Base-by-base conservation (phyloP, 2,113 vertebrate species). In the Crotalus horridus region DNA sequence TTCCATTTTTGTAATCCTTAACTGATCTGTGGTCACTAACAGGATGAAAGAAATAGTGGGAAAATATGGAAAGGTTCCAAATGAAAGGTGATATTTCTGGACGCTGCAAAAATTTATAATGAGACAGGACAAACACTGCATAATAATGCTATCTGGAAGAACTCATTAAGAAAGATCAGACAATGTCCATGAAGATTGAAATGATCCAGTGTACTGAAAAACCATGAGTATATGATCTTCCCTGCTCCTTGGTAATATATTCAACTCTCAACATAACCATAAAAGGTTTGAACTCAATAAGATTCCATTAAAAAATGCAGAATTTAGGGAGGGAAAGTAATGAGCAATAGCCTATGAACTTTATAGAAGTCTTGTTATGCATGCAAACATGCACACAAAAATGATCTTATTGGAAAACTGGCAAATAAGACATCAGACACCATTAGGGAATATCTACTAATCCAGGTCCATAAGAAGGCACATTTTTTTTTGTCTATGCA, bases 341-440 rank as follows among this genome's bases (percentile, higher is more conserved):
- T 53, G 69, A 58, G 91, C 4, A 56, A 51, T 48, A 92, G 48
- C n/a, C 61, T 21, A 51, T 26, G 58, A 13, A 33, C 39, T 55
- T 89, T 46, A 29, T 33, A n/a, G 39, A 3, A 3, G 0, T 51
- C 17, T 26, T 0, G 51, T 0, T n/a, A 21, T 0, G 1, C 0
- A 8, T 64, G 7, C 61, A 91, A 21, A 81, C 20, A 91, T 0
- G 4, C 54, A 93, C 85, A 39, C 74, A 81, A 17, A 43, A 33
- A 74, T 43, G 12, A 5, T 69, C 69, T 86, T 94, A 56, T 64
- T 89, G 90, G 53, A n/a, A 61, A 1, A 0, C 69, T 90, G 48
- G 43, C 26, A 88, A 59, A 92, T 54, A 26, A n/a, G 33, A 92
- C 85, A 93, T 59, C 23, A 59, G 94, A 92, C 15, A 74, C 7